Evolutionary conservation across 2,888 invertebrate genomes (phyloP).

Genomic region (Tortricodes alternella): DNA sequence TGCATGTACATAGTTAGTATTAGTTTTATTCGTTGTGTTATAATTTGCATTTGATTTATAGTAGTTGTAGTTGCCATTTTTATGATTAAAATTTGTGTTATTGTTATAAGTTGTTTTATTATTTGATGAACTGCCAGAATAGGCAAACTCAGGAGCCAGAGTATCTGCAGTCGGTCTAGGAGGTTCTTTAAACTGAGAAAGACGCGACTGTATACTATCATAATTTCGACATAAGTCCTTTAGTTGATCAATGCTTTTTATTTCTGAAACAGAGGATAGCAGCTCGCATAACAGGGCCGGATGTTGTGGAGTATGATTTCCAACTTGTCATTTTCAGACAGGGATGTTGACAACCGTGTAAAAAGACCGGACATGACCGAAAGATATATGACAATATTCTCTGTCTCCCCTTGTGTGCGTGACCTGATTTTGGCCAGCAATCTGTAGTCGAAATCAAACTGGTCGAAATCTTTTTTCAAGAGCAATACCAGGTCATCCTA

Average conservation of each 20-base stretch:
- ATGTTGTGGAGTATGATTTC: slow-evolving; percentile 15
- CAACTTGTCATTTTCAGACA: neutral
- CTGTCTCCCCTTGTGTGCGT: slow-evolving; percentile 1
- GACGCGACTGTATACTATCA: neutral
- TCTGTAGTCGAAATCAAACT: slow-evolving; percentile 6
- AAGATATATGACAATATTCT: neutral
- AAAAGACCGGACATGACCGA: slow-evolving; percentile 11
- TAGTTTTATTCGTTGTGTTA: neutral
- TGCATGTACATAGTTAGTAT: neutral
- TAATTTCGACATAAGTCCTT: slow-evolving; percentile 1
- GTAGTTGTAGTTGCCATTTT: neutral
- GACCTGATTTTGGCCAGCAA: neutral
- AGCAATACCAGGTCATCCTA: neutral
- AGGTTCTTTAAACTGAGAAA: neutral
- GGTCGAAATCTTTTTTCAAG: neutral
- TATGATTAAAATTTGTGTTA: neutral
- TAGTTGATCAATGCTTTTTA: neutral
- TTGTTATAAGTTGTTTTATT: neutral
- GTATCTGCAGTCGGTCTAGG: neutral
- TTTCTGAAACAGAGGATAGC: neutral
- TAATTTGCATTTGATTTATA: neutral
- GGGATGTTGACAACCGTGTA: neutral
- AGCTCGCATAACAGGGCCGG: slow-evolving; percentile 1
- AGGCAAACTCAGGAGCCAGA: neutral
- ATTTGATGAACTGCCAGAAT: neutral